phyloP scores from a whole-genome alignment of 2,888 invertebrate genomes.

The Drosophila ezoana region DNA sequence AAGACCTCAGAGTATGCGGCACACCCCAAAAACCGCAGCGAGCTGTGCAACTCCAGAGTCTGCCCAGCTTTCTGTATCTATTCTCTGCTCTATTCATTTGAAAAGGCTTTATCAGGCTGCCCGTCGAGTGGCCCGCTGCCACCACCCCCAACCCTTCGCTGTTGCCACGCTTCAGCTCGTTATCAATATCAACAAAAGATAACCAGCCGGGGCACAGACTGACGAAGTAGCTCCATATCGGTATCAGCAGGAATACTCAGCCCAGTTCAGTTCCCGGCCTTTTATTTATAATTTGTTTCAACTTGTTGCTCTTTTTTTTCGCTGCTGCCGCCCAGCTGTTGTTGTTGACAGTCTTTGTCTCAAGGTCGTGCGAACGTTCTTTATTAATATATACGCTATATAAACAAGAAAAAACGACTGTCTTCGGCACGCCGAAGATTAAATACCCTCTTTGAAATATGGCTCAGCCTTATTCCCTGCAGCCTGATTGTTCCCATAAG shows the following conservation, averaged over 20 bases:
- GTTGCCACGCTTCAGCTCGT: conserved; percentile 17
- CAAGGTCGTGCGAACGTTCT: conserved; percentile 62
- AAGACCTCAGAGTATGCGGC: conserved; percentile 33
- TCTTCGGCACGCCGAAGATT: not conserved
- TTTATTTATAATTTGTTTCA: conserved; percentile 56
- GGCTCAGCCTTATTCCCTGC: no score
- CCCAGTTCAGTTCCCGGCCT: not conserved
- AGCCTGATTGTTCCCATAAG: no score
- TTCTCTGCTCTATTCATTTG: conserved; percentile 13
- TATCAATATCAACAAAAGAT: conserved; percentile 74
- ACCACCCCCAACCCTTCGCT: conserved; percentile 19
- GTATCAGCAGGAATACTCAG: conserved; percentile 43
- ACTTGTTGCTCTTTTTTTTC: conserved; percentile 25
- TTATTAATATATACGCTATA: conserved; percentile 20
- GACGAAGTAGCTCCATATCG: conserved; percentile 19
- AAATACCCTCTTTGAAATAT: not conserved
- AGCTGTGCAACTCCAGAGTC: not conserved
- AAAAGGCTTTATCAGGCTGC: conserved; percentile 47
- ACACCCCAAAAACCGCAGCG: conserved; percentile 33
- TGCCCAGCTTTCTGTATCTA: conserved; percentile 4
- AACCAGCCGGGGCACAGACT: conserved; percentile 29
- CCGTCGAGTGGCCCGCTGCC: conserved; percentile 1
- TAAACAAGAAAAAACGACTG: not conserved
- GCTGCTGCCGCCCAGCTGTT: conserved; percentile 42
- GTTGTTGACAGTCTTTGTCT: conserved; percentile 47